phyloP scores from a whole-genome alignment of 1,140 invertebrate species.

The Panonychus citri region DNA sequence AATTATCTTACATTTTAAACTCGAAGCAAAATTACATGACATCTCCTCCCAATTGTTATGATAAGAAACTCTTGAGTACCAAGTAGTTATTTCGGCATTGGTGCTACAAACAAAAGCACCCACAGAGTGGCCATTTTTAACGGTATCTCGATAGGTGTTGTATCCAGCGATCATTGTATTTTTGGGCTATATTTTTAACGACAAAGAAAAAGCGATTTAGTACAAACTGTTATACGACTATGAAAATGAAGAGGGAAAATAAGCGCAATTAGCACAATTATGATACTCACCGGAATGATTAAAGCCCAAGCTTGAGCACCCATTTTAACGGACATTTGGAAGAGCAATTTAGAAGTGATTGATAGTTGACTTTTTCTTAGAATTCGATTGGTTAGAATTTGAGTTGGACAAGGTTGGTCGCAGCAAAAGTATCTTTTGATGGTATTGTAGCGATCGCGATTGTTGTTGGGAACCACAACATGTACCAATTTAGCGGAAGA shows the following conservation, averaged over 20 bases:
- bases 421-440: constrained; percentile 64
- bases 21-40: constrained; percentile 21
- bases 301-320: constrained; percentile 33
- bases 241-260: constrained; percentile 19
- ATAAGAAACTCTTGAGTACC: constrained; percentile 29
- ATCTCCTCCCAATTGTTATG: background rate
- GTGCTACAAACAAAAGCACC: constrained; percentile 26
- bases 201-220: too few relatives aligned
- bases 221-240: too few relatives aligned
- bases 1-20: constrained; percentile 13
- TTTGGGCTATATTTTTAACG: background rate
- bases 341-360: constrained; percentile 50
- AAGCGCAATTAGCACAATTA: background rate
- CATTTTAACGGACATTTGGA: constrained; percentile 35
- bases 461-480: constrained; percentile 39
- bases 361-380: constrained; percentile 33
- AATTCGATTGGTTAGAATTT: constrained; percentile 41
- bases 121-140: constrained; percentile 19
- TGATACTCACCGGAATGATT: constrained; percentile 27
- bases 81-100: constrained; percentile 38
- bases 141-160: constrained; percentile 28
- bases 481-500: constrained; percentile 24
- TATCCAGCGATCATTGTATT: constrained; percentile 12
- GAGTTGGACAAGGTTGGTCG: constrained; percentile 32
- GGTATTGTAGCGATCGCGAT: constrained; percentile 35